Percentiles rank a stretch among this genome's conserved stretches.
Evolutionary conservation across 2,797 vertebrate genomes (phyloP).

Genomic region (Catamblyrhynchus diadema): DNA sequence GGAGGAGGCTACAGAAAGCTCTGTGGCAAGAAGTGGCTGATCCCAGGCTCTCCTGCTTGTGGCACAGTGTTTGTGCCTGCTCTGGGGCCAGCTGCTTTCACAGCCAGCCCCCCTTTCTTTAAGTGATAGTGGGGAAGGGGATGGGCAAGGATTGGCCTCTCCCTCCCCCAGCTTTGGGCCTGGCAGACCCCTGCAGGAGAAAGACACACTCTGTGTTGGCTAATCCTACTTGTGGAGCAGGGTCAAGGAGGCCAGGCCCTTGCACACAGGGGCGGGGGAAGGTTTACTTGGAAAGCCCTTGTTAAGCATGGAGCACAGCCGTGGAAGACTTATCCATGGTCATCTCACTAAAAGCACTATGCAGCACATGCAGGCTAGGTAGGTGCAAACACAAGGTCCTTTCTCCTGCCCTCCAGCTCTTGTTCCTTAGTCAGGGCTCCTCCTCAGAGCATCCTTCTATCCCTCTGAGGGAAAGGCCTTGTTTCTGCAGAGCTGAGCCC

Average conservation of each 20-base stretch:
- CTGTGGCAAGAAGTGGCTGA: neutral
- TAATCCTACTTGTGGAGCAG: neutral
- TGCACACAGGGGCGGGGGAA: neutral
- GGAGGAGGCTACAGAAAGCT: neutral
- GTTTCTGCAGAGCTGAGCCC: neutral
- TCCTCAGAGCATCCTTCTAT: neutral
- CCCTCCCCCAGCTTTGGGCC: neutral
- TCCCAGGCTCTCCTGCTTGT: neutral
- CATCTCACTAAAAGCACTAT: conserved; percentile 28
- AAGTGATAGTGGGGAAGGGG: neutral
- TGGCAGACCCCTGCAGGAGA: neutral
- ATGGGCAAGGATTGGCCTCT: neutral
- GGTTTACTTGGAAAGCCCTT: neutral
- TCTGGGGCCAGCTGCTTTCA: neutral
- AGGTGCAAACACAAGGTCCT: neutral
- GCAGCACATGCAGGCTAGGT: conserved; percentile 26
- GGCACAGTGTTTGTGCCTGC: neutral
- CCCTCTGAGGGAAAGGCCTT: neutral
- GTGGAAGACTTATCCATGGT: neutral
- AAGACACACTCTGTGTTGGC: accelerated
- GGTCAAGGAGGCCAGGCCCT: neutral
- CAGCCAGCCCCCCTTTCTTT: neutral
- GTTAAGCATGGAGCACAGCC: neutral
- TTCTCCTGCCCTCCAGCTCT: neutral
- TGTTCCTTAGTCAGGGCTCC: neutral